Evolutionary conservation across 1,140 invertebrate species (phyloP), one percentile per base, ranked within the genome.

Genomic region (Adoxophyes honmai): DNA sequence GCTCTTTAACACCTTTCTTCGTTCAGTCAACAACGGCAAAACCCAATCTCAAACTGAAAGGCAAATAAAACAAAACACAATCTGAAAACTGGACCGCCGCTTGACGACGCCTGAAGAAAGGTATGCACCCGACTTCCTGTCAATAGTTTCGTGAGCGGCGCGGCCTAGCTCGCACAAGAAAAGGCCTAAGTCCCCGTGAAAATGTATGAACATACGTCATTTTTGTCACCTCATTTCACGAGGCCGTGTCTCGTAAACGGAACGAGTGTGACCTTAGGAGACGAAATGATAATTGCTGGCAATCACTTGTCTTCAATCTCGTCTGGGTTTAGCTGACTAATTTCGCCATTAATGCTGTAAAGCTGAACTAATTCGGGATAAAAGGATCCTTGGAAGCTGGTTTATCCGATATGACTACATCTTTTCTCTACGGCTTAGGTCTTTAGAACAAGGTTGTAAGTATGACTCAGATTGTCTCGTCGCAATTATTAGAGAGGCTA

Each of bases 41-140:
- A 48, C 4, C 11, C 18, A 48, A 16, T 1, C 18, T 6, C 16
- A 3, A 33, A 48, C 16, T 11, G 18, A 48, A 48, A 48, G 42
- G 42, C 16, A 48, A 48, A 48, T 33, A 48, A 48, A 48, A 48
- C 42, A 33, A 48, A 44, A 48, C 21, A 48, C 16, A n/a, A 13
- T 11, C 44, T 52, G 48, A 52, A 38, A 57, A 59, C 18, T 33
- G 42, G 18, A 48, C 56, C 57, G 62, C 55, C 51, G 54, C 52
- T 84, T 80, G 72, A 53, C 59, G 52, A 76, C 73, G 63, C 61
- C 78, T 81, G 81, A 62, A 69, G 62, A 81, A 78, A 75, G 80
- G 81, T 64, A 86, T 69, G 79, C 78, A 74, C 60, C 71, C 59
- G 57, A 73, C 68, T 86, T 86, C 83, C 80, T 73, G 79, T 79